Conservation (phyloP, 2,113 vertebrate genomes). For the Elephantulus edwardii region DNA sequence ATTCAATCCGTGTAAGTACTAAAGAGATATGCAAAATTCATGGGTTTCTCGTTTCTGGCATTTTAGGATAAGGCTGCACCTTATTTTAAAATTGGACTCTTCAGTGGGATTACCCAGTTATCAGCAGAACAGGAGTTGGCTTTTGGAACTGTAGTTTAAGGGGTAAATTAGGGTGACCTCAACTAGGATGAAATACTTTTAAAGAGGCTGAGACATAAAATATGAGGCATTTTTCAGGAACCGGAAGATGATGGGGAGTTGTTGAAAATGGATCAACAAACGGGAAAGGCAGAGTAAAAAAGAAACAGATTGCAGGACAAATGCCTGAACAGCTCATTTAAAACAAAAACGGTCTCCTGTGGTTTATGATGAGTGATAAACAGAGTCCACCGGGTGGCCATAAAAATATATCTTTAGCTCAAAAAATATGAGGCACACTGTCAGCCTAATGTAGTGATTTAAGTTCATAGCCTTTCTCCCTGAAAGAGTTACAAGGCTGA, state of each 20-base stretch:
- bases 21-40: constrained; percentile 65
- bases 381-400: constrained; percentile 73
- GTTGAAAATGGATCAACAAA: constrained; percentile 65
- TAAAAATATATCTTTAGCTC: constrained; percentile 79
- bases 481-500: constrained; percentile 64
- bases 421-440: constrained; percentile 68
- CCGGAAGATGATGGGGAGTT: constrained; percentile 48
- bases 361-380: constrained; percentile 78
- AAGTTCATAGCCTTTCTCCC: constrained; percentile 68
- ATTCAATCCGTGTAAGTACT: constrained; percentile 55
- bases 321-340: constrained; percentile 70
- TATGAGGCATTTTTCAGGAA: constrained; percentile 64
- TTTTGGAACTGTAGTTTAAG: constrained; percentile 66
- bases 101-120: constrained; percentile 67
- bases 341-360: constrained; percentile 72
- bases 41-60: constrained; percentile 36
- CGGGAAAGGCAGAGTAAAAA: constrained; percentile 59
- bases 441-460: constrained; percentile 76
- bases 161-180: constrained; percentile 70
- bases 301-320: constrained; percentile 66
- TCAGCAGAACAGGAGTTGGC: constrained; percentile 44
- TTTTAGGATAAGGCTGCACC: constrained; percentile 67
- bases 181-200: constrained; percentile 55
- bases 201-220: constrained; percentile 63
- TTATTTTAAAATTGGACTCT: constrained; percentile 66